Conservation (phyloP, 2,797 vertebrate genomes). For the Pitangus sulphuratus region DNA sequence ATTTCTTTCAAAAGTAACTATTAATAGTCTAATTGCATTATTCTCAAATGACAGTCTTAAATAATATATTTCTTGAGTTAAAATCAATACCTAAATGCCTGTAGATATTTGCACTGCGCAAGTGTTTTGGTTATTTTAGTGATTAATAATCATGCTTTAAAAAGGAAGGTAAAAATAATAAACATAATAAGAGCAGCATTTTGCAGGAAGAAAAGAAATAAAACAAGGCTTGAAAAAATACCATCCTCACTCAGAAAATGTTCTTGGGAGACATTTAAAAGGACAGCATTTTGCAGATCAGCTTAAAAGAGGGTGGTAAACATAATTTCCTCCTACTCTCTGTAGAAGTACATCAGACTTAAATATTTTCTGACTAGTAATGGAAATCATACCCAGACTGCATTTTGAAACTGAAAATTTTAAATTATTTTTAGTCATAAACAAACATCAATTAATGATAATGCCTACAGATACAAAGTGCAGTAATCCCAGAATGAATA, state of each 20-base stretch:
- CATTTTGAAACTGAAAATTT: not conserved
- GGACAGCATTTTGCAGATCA: slow-evolving; percentile 15
- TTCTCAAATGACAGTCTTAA: not conserved
- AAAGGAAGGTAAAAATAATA: not conserved
- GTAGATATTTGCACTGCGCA: not conserved
- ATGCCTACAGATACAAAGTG: not conserved
- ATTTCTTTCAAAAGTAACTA: not conserved
- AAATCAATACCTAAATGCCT: not conserved
- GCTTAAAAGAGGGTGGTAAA: slow-evolving; percentile 21
- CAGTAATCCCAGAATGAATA: not conserved
- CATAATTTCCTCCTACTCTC: slow-evolving; percentile 38
- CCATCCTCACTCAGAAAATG: not conserved
- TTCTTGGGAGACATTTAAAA: slow-evolving; percentile 11
- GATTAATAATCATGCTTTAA: not conserved
- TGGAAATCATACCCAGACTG: not conserved
- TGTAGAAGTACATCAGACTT: slow-evolving; percentile 10
- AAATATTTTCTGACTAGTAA: not conserved
- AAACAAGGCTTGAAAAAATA: not conserved
- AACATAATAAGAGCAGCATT: not conserved
- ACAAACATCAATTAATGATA: not conserved
- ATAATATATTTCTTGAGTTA: not conserved
- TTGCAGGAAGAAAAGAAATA: not conserved
- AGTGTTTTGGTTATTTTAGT: not conserved
- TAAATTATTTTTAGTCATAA: not conserved
- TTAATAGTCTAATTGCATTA: not conserved